Conservation (phyloP, 1,140 invertebrate genomes). For the Drosophila melanogaster region DNA sequence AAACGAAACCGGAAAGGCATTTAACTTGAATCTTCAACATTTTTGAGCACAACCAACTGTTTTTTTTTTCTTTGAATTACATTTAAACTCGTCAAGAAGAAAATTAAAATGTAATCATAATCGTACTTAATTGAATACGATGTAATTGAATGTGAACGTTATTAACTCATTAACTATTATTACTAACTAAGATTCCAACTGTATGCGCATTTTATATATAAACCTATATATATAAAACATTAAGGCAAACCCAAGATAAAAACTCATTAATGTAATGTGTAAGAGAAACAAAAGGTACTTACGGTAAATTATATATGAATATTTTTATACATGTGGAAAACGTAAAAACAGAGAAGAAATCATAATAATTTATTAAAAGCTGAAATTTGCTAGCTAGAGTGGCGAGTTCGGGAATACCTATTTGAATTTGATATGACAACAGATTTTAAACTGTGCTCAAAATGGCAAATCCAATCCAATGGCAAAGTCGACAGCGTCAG, state of each 20-base stretch:
- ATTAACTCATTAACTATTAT: conserved; percentile 67
- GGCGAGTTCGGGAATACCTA: conserved; percentile 37
- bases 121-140: conserved; percentile 55
- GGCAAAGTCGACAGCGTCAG: conserved; percentile 52
- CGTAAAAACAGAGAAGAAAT: conserved; percentile 30
- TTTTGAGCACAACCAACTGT: conserved; percentile 49
- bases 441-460: conserved; percentile 50
- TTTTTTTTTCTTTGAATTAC: conserved; percentile 20
- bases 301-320: conserved; percentile 76
- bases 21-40: conserved; percentile 66
- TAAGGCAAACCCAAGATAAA: conserved; percentile 50
- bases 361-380: conserved; percentile 45
- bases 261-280: conserved; percentile 80
- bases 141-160: conserved; percentile 65
- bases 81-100: conserved; percentile 24
- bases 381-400: conserved; percentile 43
- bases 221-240: conserved; percentile 26
- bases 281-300: conserved; percentile 61
- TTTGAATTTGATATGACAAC: conserved; percentile 72
- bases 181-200: conserved; percentile 61
- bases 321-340: conserved; percentile 77
- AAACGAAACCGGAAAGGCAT: conserved; percentile 56
- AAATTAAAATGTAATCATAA: conserved; percentile 46
- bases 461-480: conserved; percentile 16
- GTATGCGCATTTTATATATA: conserved; percentile 53